Base-by-base conservation (phyloP, 1,140 invertebrate species). In the Drosophila kurseongensis region DNA sequence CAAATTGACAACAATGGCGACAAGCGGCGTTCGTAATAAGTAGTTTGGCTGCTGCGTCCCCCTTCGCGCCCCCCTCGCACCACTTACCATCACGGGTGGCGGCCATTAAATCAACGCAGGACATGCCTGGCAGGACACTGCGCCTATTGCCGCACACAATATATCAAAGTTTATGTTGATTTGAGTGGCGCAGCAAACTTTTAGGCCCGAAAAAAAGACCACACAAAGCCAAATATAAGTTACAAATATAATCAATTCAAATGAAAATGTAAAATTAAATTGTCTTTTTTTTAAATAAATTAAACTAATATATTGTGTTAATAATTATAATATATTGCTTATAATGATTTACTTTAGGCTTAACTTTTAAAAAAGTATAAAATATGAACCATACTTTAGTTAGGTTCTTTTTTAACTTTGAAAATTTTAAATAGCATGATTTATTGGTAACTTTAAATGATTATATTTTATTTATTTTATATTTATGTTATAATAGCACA, bases 151-250 rank as follows among this genome's bases (percentile, higher is more conserved):
- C 77, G 76, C 84, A 84, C 84, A 84, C 84, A 89, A 89, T 89
- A 89, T 89, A 89, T 89, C 84, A 89, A 89, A 89, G 80, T 89
- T 89, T 89, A 89, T 89, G 84, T 89, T 89, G 84, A 89, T 89
- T 89, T 89, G 84, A 84, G 84, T 89, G 84, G 80, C 80, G 69
- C 68, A 72, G 75, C 75, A 63, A 75, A 56, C 52, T 65, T 75
- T 73, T 38, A 14, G 60, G 8, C 47, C 29, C 45, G 45, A 67
- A 61, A 68, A 63, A 51, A 67, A 16, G 5, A 9, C 0, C 18
- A 63, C 38, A 65, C 38, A 14, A 13, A 14, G 13, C 18, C 29
- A 62, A 55, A 61, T n/a, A 5, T n/a, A n/a, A 9, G 5, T 5
- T 1, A 1, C 3, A 40, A n/a, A n/a, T n/a, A 5, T n/a, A n/a